These are phyloP conservation scores for Acanthosoma haemorrhoidale DNA, from an alignment of 2,888 invertebrate genomes.

Conservation along the genomic window DNA sequence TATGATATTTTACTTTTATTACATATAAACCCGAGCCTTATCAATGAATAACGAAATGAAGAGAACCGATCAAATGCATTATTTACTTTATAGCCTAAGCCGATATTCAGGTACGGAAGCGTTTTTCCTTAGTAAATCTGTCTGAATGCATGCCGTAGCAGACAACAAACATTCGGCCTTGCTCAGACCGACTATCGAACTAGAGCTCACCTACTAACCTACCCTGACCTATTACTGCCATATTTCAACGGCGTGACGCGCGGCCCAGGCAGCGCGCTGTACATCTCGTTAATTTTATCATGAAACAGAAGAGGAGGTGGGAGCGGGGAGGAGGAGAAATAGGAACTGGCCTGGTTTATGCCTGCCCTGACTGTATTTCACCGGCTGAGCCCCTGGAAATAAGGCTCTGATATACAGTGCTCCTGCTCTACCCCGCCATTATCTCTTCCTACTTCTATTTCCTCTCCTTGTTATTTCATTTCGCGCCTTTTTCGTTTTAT, in stretches of 20 bases:
- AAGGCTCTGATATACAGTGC: background rate
- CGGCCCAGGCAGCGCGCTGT: too few species aligned
- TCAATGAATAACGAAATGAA: too few species aligned
- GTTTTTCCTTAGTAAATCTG: too few species aligned
- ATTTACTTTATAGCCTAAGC: background rate
- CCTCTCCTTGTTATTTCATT: background rate
- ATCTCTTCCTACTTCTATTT: conserved; percentile 2
- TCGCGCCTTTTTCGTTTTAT: too few species aligned
- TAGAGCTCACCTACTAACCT: too few species aligned
- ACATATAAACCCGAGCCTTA: too few species aligned
- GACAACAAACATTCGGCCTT: too few species aligned
- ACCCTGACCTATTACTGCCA: too few species aligned
- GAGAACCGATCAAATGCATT: background rate
- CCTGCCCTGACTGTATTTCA: background rate
- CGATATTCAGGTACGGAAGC: too few species aligned
- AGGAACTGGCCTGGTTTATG: background rate
- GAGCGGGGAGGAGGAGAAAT: background rate
- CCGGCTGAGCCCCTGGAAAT: background rate
- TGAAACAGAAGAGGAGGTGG: background rate
- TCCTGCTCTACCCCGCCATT: background rate
- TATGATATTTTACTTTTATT: too few species aligned
- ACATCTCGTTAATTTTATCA: background rate
- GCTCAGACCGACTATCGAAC: too few species aligned
- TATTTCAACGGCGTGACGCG: background rate
- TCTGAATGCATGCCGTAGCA: too few species aligned